These are phyloP conservation scores for Phalacrocorax carbo DNA, from an alignment of 2,113 vertebrate genomes.

Conservation along the genomic window DNA sequence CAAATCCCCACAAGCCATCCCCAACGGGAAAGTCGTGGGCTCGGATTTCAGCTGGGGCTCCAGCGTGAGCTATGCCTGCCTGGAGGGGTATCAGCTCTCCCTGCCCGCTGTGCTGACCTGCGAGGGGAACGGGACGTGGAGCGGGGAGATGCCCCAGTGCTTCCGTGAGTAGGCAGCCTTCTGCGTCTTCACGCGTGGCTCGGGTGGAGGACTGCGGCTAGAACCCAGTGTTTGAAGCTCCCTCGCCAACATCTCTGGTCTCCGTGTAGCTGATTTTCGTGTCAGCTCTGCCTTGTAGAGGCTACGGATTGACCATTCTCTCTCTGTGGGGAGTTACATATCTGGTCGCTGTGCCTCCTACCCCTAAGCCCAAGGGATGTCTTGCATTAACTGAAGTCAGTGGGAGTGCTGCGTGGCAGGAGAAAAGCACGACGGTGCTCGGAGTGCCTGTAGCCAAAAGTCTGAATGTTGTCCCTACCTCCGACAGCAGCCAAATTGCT, in stretches of 20 bases:
- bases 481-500: fast-evolving
- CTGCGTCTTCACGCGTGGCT: fast-evolving
- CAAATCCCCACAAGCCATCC: slow-evolving; percentile 81
- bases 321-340: background rate
- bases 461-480: background rate
- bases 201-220: fast-evolving
- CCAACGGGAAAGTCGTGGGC: slow-evolving; percentile 92
- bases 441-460: background rate
- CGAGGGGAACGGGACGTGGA: slow-evolving; percentile 92
- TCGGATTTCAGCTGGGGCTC: slow-evolving; percentile 93
- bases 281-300: background rate
- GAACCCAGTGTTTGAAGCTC: background rate
- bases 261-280: background rate
- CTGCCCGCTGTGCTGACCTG: slow-evolving; percentile 92
- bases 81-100: slow-evolving; percentile 96
- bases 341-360: too few species aligned
- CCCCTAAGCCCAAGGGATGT: fast-evolving
- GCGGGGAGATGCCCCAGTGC: slow-evolving; percentile 92
- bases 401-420: background rate
- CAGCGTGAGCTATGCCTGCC: slow-evolving; percentile 90
- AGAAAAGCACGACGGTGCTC: fast-evolving
- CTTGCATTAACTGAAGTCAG: background rate
- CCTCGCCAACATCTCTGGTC: background rate
- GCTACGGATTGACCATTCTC: fast-evolving
- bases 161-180: slow-evolving; percentile 83